A percentile compares a stretch with the other conserved stretches of the same genome.
phyloP scores from a whole-genome alignment of 1,140 invertebrate species.

The Laupala kohalensis region DNA sequence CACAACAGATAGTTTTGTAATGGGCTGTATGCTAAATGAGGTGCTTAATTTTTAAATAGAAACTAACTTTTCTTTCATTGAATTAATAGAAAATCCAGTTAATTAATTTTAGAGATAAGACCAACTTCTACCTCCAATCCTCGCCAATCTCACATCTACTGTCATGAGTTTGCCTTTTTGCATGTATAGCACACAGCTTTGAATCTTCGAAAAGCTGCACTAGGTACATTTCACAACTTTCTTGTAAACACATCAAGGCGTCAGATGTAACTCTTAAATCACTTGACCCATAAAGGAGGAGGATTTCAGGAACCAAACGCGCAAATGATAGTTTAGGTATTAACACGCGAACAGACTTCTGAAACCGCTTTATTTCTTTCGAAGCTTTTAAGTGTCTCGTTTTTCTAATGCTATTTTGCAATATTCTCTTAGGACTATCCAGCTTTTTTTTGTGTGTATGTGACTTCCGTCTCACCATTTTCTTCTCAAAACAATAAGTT shows the following conservation, averaged over 20 bases:
- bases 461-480: too few species aligned
- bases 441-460: too few species aligned
- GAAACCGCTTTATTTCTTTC: conserved; percentile 9
- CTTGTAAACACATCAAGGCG: conserved; percentile 45
- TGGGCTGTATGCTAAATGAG: too few species aligned
- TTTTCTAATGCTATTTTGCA: too few species aligned
- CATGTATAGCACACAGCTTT: conserved; percentile 51
- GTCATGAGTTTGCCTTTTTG: conserved; percentile 60
- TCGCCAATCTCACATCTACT: conserved; percentile 39
- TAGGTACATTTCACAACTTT: conserved; percentile 59
- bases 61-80: too few species aligned
- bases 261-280: conserved; percentile 34
- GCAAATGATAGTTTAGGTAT: conserved; percentile 15
- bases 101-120: too few species aligned
- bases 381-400: too few species aligned
- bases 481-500: too few species aligned
- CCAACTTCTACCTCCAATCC: conserved; percentile 32
- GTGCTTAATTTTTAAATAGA: too few species aligned
- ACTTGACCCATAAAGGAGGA: neutral
- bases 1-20: too few species aligned
- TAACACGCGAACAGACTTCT: conserved; percentile 12
- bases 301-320: conserved; percentile 13
- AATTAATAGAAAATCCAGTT: too few species aligned
- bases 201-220: conserved; percentile 65
- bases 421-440: too few species aligned